These are phyloP conservation scores for Brienomyrus longianalis DNA, from an alignment of 2,113 vertebrate species.

Conservation along the genomic window DNA sequence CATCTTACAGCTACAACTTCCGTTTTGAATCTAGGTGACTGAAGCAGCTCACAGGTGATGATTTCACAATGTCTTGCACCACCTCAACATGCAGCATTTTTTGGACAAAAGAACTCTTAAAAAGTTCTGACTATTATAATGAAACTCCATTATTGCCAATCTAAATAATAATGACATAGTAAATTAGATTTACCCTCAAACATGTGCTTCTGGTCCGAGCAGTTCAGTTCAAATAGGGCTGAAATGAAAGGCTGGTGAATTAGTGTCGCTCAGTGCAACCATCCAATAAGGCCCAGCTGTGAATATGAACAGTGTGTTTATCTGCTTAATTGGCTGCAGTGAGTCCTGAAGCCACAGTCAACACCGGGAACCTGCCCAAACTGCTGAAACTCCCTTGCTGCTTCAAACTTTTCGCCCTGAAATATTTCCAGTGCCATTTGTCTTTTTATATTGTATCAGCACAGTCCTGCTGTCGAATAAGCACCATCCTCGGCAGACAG, in stretches of 20 bases:
- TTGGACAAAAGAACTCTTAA: not conserved
- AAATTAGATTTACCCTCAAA: not conserved
- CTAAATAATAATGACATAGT: slow-evolving; percentile 4
- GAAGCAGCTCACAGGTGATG: not conserved
- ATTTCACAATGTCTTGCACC: not conserved
- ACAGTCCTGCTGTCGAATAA: not conserved
- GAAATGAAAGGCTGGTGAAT: not conserved
- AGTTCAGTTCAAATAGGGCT: too few relatives aligned
- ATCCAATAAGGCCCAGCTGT: slow-evolving; percentile 1
- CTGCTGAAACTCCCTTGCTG: not conserved
- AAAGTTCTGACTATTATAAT: not conserved
- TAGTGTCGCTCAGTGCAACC: not conserved
- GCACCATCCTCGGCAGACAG: too few relatives aligned
- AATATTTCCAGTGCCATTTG: not conserved
- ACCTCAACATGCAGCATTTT: not conserved
- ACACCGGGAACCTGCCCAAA: not conserved
- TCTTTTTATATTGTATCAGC: slow-evolving; percentile 3
- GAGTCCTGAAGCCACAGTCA: not conserved
- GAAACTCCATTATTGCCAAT: not conserved
- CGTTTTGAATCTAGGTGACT: not conserved
- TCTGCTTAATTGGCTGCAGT: not conserved
- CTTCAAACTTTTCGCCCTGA: not conserved
- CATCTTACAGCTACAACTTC: not conserved
- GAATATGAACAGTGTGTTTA: slow-evolving; percentile 1
- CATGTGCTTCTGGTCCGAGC: not conserved